Evolutionary conservation across 1,140 invertebrate genomes (phyloP).

Genomic region (Penaeus vannamei): DNA sequence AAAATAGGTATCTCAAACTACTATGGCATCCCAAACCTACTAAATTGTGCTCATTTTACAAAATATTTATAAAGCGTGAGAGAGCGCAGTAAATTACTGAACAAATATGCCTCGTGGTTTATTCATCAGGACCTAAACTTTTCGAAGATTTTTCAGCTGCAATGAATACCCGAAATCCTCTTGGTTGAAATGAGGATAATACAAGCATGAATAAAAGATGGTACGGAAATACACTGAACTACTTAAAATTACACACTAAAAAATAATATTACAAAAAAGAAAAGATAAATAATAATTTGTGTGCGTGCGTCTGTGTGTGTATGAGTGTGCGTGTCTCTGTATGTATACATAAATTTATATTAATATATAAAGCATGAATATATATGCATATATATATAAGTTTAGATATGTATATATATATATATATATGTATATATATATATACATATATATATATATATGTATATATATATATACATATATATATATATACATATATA

Average conservation of each 20-base stretch:
- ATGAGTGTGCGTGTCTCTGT: not conserved
- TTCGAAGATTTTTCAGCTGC: not conserved
- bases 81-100: slow-evolving; percentile 39
- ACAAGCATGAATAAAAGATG: no score
- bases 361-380: not conserved
- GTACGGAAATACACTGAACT: not conserved
- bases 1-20: no score
- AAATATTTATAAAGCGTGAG: not conserved
- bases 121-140: not conserved
- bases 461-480: slow-evolving; percentile 6
- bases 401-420: slow-evolving; percentile 9
- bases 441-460: slow-evolving; percentile 19
- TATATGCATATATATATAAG: slow-evolving; percentile 3
- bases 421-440: slow-evolving; percentile 19
- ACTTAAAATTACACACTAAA: not conserved
- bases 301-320: not conserved
- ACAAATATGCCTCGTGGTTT: slow-evolving; percentile 50
- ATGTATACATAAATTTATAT: slow-evolving; percentile 6
- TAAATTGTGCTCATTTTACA: slow-evolving; percentile 9
- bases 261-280: not conserved
- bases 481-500: slow-evolving; percentile 12
- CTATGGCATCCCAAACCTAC: no score
- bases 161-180: no score
- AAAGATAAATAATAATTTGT: slow-evolving; percentile 3
- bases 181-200: no score